These are phyloP conservation scores for Ranitomeya imitator DNA, from an alignment of 2,113 vertebrate species.

Conservation along the genomic window DNA sequence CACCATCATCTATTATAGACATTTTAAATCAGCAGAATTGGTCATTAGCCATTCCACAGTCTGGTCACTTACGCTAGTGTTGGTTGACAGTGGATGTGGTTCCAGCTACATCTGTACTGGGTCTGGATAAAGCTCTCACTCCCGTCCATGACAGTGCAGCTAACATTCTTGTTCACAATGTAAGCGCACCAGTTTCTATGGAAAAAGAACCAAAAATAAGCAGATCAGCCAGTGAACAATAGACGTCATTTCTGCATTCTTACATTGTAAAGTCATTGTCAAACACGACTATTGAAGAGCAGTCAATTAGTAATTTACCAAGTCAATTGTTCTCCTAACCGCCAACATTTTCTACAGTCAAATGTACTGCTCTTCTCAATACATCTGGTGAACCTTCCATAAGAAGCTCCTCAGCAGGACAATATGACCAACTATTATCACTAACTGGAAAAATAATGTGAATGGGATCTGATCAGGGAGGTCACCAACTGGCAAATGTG, in stretches of 20 bases:
- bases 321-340: neutral
- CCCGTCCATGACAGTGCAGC: conserved; percentile 85
- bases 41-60: neutral
- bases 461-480: neutral
- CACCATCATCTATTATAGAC: neutral
- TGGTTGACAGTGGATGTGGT: conserved; percentile 80
- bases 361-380: neutral
- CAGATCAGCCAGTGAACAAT: conserved; percentile 17
- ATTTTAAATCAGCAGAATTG: neutral
- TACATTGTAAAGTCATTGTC: conserved; percentile 19
- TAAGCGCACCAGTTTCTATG: conserved; percentile 95
- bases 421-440: neutral
- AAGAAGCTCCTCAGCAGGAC: neutral
- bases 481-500: neutral
- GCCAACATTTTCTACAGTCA: neutral
- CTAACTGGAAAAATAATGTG: neutral
- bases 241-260: conserved; percentile 23
- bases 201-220: conserved; percentile 26
- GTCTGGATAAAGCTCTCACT: conserved; percentile 84
- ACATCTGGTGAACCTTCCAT: neutral
- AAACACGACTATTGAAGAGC: neutral
- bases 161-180: conserved; percentile 91
- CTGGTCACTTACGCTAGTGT: conserved; percentile 71
- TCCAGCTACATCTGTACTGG: conserved; percentile 81
- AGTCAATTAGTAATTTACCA: neutral